Evolutionary conservation across 2,797 vertebrate genomes (phyloP), one percentile per base, ranked within the genome.

Genomic region (Leucoraja ocellata): DNA sequence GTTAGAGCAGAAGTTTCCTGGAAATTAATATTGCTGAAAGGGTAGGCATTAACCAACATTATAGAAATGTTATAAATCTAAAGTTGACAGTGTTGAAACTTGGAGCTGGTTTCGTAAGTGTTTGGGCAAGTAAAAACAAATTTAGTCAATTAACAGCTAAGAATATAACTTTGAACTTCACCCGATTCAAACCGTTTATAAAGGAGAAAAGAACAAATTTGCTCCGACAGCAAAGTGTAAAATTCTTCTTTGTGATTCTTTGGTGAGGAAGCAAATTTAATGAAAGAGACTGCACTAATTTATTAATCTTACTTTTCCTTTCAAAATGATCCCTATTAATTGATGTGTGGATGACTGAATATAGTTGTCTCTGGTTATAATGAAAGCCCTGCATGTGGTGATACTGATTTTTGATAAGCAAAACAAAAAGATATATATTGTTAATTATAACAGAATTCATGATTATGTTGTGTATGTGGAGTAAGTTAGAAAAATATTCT

Each of bases 111-210:
- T 90, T 39, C 18, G 23, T 7, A 68, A 90, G 13, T 90, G 9
- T 91, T 39, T 73, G 2, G 65, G 65, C 61, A 91, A 91, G 23
- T 71, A 32, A 90, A 73, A 73, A 32, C 84, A 21, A 86, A 86
- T 88, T 68, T 58, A 91, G 68, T 91, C 88, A 91, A 73, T 91
- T 36, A 91, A 84, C 63, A 36, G 68, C 32, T 18, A 91, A 91
- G 63, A 91, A 91, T 91, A 91, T 32, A 68, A 88, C n/a, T 88
- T 65, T 65, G 84, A 32, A 68, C 63, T 91, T 91, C 86, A 71
- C 65, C 58, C 32, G 54, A 13, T 16, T 91, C 65, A 68, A 39
- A 39, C 28, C 61, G 32, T 91, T 91, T 68, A 88, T 36, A 32
- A 32, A 2, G 84, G 11, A 23, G 65, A 18, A 91, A 84, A 91